Evolutionary conservation across 2,113 vertebrate species (phyloP), one percentile per base, ranked within the genome.

Genomic region (Patagioenas fasciata): DNA sequence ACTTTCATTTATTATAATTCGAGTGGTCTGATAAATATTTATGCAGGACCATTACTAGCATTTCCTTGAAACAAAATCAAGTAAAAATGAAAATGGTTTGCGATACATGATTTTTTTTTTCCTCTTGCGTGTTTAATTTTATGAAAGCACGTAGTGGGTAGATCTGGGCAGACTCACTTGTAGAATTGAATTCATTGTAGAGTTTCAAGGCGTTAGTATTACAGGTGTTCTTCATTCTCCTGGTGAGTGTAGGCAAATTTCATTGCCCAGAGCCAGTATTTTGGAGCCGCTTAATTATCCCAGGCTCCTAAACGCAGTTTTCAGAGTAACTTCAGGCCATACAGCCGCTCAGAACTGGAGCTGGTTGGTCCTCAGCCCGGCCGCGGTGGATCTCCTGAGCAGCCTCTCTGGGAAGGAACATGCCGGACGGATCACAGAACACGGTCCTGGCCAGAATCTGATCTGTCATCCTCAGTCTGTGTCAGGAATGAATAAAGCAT

Each of bases 1-100:
- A 75, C 53, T 97, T 96, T 96, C 88, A 93, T 97, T 97, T 96
- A 93, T 86, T 96, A 84, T 44, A 65, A 4, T 96, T 91, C 62
- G 73, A 95, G 79, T 84, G 80, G 47, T 89, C 92, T 91, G 82
- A 96, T 98, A 97, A 97, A 97, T 97, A 98, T 97, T 97, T 97
- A 96, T 98, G 67, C 56, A 31, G 38, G 92, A 64, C 48, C 13
- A 29, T 79, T 92, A 53, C 40, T 73, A 61, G 34, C 15, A 24
- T 96, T 97, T 96, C 74, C 84, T 62, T 95, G 89, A 95, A 97
- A 85, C 51, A 89, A 96, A 95, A 91, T 95, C 16, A 96, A 97
- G 80, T 91, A 62, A 94, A 95, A 97, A 95, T 75, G 85, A 96
- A 96, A 96, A 90, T 89, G 4, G 12, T 56, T 91, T 87, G 32